Evolutionary conservation across 2,113 vertebrate species (phyloP), one percentile per base, ranked within the genome.

Genomic region (Gulo gulo): DNA sequence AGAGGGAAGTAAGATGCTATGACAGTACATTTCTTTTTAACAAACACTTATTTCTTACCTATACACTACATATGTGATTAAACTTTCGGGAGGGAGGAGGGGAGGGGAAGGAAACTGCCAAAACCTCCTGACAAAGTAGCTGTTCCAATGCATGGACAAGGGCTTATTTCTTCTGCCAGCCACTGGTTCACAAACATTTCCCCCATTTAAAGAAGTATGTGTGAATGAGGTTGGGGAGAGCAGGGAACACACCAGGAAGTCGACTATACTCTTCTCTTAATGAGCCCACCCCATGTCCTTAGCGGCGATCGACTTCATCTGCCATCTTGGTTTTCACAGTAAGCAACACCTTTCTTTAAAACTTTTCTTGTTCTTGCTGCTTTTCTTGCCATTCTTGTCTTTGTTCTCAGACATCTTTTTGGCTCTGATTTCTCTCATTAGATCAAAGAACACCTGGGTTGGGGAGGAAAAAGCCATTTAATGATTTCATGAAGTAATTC

Each of bases 321-420:
- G 65, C 93, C 80, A 90, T 86, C 63, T 34, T 78, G 95, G 90
- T 9, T 71, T 97, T 99, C 99, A 99, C 97, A 99, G 99, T 57
- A 99, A 98, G 97, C 99, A 99, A 97, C 99, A 99, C 94, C 99
- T 99, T 97, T 99, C 99, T 98, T 99, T 99, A 98, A 99, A 99
- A 98, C 99, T 99, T 97, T 99, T 99, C 99, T 99, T 99, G 98
- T 99, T 99, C 99, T 99, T 99, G 95, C 99, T 99, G 63, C 99
- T 99, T 97, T 99, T 99, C 94, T 99, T 99, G 84, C 99, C 99
- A 80, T 99, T 99, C 95, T 99, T 99, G 98, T 99, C 99, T 98
- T 99, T 99, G 98, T 99, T 99, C 98, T 99, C 99, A 0, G 99
- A 99, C 99, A 99, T 99, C 98, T 99, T 99, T 99, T 99, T 99